A percentile compares a stretch with the other conserved stretches of the same genome.
Evolutionary conservation across 2,888 invertebrate genomes (phyloP).

Genomic region (Hypena proboscidalis): DNA sequence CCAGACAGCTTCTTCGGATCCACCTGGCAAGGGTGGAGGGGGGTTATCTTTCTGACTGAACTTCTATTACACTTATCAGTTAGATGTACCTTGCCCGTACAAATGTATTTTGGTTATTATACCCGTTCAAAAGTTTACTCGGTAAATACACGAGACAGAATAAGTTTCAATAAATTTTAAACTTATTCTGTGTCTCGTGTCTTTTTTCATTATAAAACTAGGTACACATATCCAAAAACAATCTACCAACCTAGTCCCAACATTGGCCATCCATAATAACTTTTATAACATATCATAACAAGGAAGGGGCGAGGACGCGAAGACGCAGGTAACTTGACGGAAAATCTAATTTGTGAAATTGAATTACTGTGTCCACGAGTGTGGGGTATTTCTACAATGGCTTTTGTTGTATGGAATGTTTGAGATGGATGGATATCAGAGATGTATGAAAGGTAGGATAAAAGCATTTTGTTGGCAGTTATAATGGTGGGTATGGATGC

Average conservation of each 20-base stretch:
- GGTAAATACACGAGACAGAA: no score
- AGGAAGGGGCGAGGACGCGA: slow-evolving; percentile 58
- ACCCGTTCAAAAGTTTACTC: no score
- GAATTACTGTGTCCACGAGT: slow-evolving; percentile 78
- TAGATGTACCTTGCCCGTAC: no score
- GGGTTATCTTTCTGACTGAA: no score
- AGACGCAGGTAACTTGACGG: slow-evolving; percentile 78
- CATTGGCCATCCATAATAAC: slow-evolving; percentile 48
- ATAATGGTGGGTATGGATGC: no score
- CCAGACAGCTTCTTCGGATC: no score
- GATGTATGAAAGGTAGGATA: background rate
- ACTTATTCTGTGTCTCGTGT: no score
- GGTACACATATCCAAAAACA: slow-evolving; percentile 21
- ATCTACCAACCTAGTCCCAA: slow-evolving; percentile 51
- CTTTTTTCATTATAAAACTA: background rate
- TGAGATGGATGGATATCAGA: slow-evolving; percentile 14
- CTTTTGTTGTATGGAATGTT: slow-evolving; percentile 19
- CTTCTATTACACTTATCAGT: no score
- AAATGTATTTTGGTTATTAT: no score
- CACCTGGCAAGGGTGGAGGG: no score
- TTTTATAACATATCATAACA: slow-evolving; percentile 51
- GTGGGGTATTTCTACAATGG: slow-evolving; percentile 47
- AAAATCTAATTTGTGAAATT: slow-evolving; percentile 83
- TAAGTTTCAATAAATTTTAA: no score
- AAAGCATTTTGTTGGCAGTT: no score